Evolutionary conservation across 2,888 invertebrate species (phyloP), one percentile per base, ranked within the genome.

Genomic region (Sussaba pulchella): DNA sequence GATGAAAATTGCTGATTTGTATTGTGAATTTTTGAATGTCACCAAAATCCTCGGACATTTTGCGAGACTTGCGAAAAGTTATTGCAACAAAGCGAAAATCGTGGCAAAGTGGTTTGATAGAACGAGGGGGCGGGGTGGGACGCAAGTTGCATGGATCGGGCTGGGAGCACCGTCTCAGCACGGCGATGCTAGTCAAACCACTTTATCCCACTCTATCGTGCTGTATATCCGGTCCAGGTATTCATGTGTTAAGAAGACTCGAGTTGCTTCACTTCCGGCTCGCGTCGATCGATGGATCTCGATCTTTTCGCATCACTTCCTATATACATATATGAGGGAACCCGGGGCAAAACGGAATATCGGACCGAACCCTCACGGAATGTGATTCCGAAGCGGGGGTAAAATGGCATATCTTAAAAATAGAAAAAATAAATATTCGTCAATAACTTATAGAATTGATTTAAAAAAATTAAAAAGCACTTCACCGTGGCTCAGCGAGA

Each of bases 231-330:
- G 76, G 74, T 77, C 85, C 82, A 81, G 87, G 88, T 90, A 89
- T 91, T 90, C 90, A 89, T 90, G 87, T 87, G 87, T 88, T 86
- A 87, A 87, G 85, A 89, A 89, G 87, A 87, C 88, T 90, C 87
- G 84, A 90, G 90, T 87, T 86, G 88, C 85, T 86, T 86, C 85
- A 86, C 87, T 88, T 85, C 85, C 85, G 74, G 83, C 69, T 31
- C 72, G 21, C 83, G 86, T 87, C 87, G 86, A 90, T 89, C 88
- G 90, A 91, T 90, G 88, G 88, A 85, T 86, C 78, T 67, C 82
- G 88, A 88, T 89, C 87, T 85, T 24, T 73, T 45, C 41, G 41
- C 41, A 50, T 45, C 36, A n/a, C 14, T 17, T 21, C 14, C 54
- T 12, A 45, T 17, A 64, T 31, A 39, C 17, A 54, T 52, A 26